Conservation (phyloP, 2,888 invertebrate species). For the Lypha dubia region DNA sequence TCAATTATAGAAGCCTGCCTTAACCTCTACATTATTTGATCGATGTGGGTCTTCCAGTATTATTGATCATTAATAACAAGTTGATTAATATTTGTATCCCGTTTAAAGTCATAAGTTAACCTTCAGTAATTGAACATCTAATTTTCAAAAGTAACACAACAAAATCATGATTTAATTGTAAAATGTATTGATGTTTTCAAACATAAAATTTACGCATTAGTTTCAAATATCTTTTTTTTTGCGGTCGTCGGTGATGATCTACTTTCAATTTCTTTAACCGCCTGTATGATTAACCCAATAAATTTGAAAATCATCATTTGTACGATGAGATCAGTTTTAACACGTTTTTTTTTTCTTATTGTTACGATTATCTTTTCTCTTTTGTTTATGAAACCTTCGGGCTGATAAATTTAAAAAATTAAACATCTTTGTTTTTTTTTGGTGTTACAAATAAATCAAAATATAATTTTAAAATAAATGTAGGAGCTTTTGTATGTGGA, state of each 20-base stretch:
- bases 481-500: slow-evolving; percentile 5
- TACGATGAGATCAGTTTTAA: slow-evolving; percentile 5
- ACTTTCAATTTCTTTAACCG: slow-evolving; percentile 45
- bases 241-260: slow-evolving; percentile 35
- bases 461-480: background rate
- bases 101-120: background rate
- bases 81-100: slow-evolving; percentile 18
- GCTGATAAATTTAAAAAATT: background rate
- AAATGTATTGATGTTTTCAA: background rate
- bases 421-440: background rate
- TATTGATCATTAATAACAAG: slow-evolving; percentile 12
- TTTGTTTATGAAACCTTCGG: slow-evolving; percentile 2
- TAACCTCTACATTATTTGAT: background rate
- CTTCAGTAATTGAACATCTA: slow-evolving; percentile 35
- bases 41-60: slow-evolving; percentile 2
- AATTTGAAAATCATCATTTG: slow-evolving; percentile 26
- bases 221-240: slow-evolving; percentile 10
- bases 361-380: background rate
- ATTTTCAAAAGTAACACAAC: slow-evolving; percentile 26
- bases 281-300: slow-evolving; percentile 33
- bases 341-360: background rate
- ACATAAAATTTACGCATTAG: slow-evolving; percentile 16
- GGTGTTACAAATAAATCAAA: slow-evolving; percentile 27
- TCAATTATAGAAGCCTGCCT: too few species aligned
- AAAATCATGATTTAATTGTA: slow-evolving; percentile 5